Conservation (phyloP, 2,888 invertebrate species). For the Aphodius sticticus region DNA sequence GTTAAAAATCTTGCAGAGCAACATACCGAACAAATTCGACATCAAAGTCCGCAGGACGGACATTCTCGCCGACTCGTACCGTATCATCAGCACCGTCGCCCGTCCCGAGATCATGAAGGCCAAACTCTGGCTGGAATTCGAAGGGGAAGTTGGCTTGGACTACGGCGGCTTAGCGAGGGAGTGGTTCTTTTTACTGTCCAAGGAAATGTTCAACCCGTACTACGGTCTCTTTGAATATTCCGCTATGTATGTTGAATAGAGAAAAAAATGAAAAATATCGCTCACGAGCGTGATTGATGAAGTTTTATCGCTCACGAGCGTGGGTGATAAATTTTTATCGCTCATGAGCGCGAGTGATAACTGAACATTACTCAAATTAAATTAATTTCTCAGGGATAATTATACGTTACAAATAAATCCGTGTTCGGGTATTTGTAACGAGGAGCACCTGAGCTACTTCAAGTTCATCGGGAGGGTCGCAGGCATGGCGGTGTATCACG, state of each 20-base stretch:
- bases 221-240: constrained; percentile 99
- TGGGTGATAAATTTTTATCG: neutral
- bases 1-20: no score
- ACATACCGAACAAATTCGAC: constrained; percentile 98
- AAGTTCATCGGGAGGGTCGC: constrained; percentile 98
- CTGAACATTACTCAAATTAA: neutral
- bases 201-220: constrained; percentile 99
- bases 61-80: constrained; percentile 96
- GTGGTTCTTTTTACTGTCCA: constrained; percentile 98
- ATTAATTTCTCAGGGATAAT: constrained; percentile 76
- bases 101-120: constrained; percentile 93
- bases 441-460: constrained; percentile 97
- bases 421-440: constrained; percentile 95
- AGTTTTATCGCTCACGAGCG: neutral
- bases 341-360: neutral
- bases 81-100: constrained; percentile 91
- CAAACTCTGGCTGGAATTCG: constrained; percentile 98
- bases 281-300: neutral
- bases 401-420: constrained; percentile 99
- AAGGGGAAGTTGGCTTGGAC: constrained; percentile 95
- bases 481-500: constrained; percentile 99
- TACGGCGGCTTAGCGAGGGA: constrained; percentile 97
- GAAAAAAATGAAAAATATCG: constrained; percentile 16
- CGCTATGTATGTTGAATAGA: constrained; percentile 82
- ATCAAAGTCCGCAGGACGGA: constrained; percentile 91